These are phyloP conservation scores for Hirtodrosophila confusa DNA, from an alignment of 2,888 invertebrate genomes.

Conservation along the genomic window DNA sequence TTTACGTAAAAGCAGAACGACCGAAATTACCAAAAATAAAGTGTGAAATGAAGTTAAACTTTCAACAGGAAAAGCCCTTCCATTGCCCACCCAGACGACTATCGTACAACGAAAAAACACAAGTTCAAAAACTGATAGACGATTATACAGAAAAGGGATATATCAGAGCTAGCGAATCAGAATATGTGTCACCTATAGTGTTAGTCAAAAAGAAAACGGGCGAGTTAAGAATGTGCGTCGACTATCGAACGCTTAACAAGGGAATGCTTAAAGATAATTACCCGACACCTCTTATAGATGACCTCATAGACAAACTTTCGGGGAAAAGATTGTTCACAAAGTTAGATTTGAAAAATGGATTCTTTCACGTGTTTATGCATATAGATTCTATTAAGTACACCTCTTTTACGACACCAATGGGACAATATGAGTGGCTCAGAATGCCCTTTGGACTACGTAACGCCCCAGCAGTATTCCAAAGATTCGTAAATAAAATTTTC, in stretches of 20 bases:
- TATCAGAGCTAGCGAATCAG: too few relatives aligned
- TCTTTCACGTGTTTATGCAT: constrained; percentile 9
- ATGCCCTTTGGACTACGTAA: constrained; percentile 7
- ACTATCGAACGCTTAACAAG: constrained; percentile 3
- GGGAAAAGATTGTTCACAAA: constrained; percentile 1
- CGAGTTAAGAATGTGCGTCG: constrained; percentile 12
- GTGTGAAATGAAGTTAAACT: too few relatives aligned
- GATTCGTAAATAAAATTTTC: constrained; percentile 29
- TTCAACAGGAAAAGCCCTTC: too few relatives aligned
- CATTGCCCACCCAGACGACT: too few relatives aligned
- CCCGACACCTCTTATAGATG: constrained; percentile 7
- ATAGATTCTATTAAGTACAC: constrained; percentile 16
- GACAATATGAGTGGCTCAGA: constrained; percentile 13
- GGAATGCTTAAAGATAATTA: constrained; percentile 1
- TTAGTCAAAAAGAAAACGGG: constrained; percentile 1
- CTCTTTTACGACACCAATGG: constrained; percentile 7
- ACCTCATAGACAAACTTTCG: constrained; percentile 1
- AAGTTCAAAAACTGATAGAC: too few relatives aligned
- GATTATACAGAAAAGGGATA: too few relatives aligned
- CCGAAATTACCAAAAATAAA: too few relatives aligned
- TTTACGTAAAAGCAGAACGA: too few relatives aligned
- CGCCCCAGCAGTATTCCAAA: constrained; percentile 13
- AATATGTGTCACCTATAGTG: too few relatives aligned
- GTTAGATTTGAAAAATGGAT: constrained; percentile 8
- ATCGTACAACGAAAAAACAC: too few relatives aligned